A percentile compares a stretch with the other conserved stretches of the same genome.
Conservation (phyloP, 2,888 invertebrate genomes). For the Subacronicta megacephala region DNA sequence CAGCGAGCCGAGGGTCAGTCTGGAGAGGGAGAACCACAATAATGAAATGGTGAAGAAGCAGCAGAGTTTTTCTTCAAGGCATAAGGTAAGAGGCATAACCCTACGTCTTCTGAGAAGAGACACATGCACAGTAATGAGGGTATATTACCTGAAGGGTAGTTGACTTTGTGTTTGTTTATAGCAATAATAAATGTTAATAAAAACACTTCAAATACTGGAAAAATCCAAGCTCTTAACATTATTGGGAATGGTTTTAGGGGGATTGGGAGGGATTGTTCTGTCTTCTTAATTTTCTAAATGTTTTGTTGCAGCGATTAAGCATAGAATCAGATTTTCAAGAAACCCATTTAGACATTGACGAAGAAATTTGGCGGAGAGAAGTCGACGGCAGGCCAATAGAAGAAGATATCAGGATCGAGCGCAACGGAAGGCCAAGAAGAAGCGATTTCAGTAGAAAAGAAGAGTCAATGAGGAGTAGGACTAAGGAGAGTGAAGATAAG, state of each 20-base stretch:
- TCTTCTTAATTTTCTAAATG: too few relatives aligned
- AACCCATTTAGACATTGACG: slow-evolving; percentile 78
- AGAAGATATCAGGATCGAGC: slow-evolving; percentile 75
- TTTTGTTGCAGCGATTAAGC: slow-evolving; percentile 73
- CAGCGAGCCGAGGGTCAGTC: slow-evolving; percentile 79
- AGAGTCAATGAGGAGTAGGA: slow-evolving; percentile 74
- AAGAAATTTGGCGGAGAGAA: slow-evolving; percentile 78
- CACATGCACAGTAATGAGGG: too few relatives aligned
- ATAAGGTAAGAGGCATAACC: slow-evolving; percentile 71
- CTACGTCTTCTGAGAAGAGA: too few relatives aligned
- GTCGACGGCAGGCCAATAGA: slow-evolving; percentile 69
- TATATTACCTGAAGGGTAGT: too few relatives aligned
- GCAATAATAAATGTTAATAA: too few relatives aligned
- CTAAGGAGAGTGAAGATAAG: slow-evolving; percentile 65
- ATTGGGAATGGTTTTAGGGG: too few relatives aligned
- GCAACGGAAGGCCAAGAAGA: slow-evolving; percentile 76
- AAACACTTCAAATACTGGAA: too few relatives aligned
- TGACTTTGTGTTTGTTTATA: too few relatives aligned
- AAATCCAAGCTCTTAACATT: too few relatives aligned
- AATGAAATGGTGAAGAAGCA: slow-evolving; percentile 84
- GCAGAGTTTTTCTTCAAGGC: slow-evolving; percentile 79
- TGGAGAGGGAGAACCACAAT: slow-evolving; percentile 84
- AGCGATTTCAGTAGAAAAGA: slow-evolving; percentile 80
- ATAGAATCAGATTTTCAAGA: slow-evolving; percentile 85
- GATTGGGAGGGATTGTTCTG: too few relatives aligned